Base-by-base conservation (phyloP, 2,797 vertebrate species). In the Hypotaenidia philippensis region DNA sequence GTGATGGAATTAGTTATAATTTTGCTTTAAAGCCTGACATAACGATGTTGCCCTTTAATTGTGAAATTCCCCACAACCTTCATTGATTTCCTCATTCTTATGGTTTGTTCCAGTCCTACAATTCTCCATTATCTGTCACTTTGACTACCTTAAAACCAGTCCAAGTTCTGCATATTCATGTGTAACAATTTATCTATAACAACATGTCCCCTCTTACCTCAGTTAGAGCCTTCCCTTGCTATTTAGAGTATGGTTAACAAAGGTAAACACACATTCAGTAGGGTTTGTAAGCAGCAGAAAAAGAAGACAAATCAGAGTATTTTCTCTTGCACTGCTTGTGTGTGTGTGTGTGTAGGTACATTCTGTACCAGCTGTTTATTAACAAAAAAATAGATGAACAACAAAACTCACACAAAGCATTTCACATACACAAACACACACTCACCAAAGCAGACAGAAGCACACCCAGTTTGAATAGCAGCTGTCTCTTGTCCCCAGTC, bases 21-120 rank as follows among this genome's bases (percentile, higher is more conserved):
- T 87, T 83, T 89, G 22, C 59, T 94, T 94, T 87, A 79, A 94
- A 95, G 47, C 41, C 17, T 85, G 79, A 55, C 71, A 20, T 36
- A 20, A 6, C 8, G 16, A 25, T 4, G 2, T 32, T 87, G 75
- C 84, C 65, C 69, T 96, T 89, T 93, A 96, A 96, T 96, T 83
- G 47, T 50, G 31, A 71, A 83, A 85, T 68, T 91, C 45, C 15
- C 71, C 34, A 70, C 2, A 53, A 22, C 4, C 6, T n/a, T 9
- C 27, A 63, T 0, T 26, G n/a, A 53, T 70, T 89, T n/a, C 13
- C 27, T 84, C 36, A 31, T 66, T 71, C 26, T 71, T 82, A 52
- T 7, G 3, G 9, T 75, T 80, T 72, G 4, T 2, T 85, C 12
- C 52, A 59, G 26, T 57, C 64, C 19, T 84, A 22, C 65, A 65